Conservation (phyloP, 2,888 invertebrate species). For the Baccha elongata region DNA sequence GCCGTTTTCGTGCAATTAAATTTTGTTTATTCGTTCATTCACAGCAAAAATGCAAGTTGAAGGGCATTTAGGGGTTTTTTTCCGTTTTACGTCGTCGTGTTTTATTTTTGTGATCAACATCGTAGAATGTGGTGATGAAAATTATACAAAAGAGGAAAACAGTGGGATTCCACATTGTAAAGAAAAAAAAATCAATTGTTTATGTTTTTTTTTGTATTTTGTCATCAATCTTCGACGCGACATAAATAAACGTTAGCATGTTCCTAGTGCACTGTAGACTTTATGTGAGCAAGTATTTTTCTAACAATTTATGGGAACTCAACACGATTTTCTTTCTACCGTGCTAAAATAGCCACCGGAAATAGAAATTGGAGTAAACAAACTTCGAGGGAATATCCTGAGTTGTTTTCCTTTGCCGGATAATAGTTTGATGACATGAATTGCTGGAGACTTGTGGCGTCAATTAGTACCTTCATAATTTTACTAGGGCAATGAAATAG, state of each 20-base stretch:
- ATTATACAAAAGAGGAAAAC: background rate
- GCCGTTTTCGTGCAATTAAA: conserved; percentile 31
- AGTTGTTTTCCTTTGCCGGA: background rate
- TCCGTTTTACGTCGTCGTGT: background rate
- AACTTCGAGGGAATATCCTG: conserved; percentile 24
- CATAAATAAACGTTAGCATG: conserved; percentile 19
- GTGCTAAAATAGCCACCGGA: conserved; percentile 1
- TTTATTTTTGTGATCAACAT: conserved; percentile 22
- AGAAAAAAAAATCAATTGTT: conserved; percentile 16
- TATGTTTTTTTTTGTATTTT: conserved; percentile 11
- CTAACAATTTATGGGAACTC: background rate
- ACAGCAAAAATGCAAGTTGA: conserved; percentile 45
- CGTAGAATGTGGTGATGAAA: background rate
- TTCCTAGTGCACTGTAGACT: background rate
- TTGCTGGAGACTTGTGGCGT: conserved; percentile 21
- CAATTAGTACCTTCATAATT: conserved; percentile 42
- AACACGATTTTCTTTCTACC: conserved; percentile 10
- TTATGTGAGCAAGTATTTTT: background rate
- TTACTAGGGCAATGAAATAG: background rate
- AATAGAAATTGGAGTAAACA: conserved; percentile 35
- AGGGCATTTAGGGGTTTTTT: conserved; percentile 21
- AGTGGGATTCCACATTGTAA: background rate
- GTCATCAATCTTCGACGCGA: conserved; percentile 21
- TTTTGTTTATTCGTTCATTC: conserved; percentile 42
- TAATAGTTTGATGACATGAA: conserved; percentile 22